Conservation (phyloP, 2,113 vertebrate species). For the Tauraco erythrolophus region DNA sequence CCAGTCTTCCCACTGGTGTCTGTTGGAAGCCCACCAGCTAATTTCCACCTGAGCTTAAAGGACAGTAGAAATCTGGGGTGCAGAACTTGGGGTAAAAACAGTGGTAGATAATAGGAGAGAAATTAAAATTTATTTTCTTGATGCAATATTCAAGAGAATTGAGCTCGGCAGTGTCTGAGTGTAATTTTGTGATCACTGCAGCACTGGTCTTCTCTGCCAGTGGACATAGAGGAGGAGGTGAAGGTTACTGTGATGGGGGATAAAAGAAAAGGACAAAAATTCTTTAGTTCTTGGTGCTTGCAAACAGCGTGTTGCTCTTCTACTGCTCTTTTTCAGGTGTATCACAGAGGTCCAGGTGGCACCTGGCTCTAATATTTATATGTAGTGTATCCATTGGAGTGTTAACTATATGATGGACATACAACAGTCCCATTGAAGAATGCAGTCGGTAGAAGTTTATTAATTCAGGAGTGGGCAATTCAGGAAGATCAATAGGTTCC, state of each 20-base stretch:
- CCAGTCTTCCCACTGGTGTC: background rate
- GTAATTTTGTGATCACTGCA: background rate
- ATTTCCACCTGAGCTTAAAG: background rate
- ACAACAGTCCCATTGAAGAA: background rate
- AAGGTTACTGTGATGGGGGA: background rate
- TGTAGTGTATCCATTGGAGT: background rate
- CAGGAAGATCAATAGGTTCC: background rate
- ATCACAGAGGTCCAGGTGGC: background rate
- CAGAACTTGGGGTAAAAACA: background rate
- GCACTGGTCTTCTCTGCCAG: background rate
- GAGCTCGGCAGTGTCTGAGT: background rate
- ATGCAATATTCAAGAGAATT: background rate
- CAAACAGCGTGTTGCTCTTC: background rate
- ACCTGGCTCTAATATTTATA: background rate
- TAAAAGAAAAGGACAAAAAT: background rate
- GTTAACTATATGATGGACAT: background rate
- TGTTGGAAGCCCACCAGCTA: background rate
- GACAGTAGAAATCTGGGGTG: background rate
- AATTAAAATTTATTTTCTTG: background rate
- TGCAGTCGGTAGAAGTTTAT: background rate
- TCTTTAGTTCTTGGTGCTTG: background rate
- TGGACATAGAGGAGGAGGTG: background rate
- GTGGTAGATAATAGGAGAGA: background rate
- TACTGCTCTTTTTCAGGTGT: background rate
- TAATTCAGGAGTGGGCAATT: background rate